These are phyloP conservation scores for Phenganax stokvisi DNA, from an alignment of 92 coral and sea anemone genomes.

Conservation along the genomic window DNA sequence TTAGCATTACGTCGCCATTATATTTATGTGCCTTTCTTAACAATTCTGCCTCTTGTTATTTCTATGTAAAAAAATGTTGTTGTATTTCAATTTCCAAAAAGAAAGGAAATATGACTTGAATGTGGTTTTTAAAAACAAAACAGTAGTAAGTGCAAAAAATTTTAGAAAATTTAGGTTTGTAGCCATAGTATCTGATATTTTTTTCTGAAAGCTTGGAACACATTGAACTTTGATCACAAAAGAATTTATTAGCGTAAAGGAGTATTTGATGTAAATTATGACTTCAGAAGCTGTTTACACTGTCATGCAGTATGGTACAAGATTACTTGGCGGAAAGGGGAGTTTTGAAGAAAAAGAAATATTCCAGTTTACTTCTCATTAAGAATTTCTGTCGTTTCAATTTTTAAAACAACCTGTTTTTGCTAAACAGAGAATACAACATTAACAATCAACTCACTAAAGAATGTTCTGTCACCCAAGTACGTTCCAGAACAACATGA, in stretches of 20 bases:
- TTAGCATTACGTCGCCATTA: neutral
- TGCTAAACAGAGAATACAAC: conserved; percentile 37
- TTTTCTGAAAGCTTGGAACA: too few species aligned
- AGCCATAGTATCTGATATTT: too few species aligned
- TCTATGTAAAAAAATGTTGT: neutral
- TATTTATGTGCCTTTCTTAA: neutral
- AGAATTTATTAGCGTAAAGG: too few species aligned
- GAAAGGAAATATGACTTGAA: conserved; percentile 64
- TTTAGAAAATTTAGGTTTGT: too few species aligned
- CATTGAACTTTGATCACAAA: too few species aligned
- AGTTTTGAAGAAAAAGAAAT: too few species aligned
- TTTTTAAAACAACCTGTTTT: conserved; percentile 67
- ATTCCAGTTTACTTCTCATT: neutral
- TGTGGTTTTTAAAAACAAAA: conserved; percentile 63
- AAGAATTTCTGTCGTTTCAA: neutral
- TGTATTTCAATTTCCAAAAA: conserved; percentile 51
- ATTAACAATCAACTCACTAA: conserved; percentile 55
- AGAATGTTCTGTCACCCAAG: too few species aligned
- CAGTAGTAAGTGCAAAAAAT: conserved; percentile 51
- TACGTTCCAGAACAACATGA: too few species aligned
- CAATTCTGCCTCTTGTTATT: neutral
- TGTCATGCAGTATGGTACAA: neutral
- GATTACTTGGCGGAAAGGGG: too few species aligned
- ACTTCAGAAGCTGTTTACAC: too few species aligned
- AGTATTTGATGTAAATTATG: too few species aligned